Percentiles rank a stretch among this genome's conserved stretches.
Conservation (phyloP, 2,888 invertebrate genomes). For the Melinopterus prodromus region DNA sequence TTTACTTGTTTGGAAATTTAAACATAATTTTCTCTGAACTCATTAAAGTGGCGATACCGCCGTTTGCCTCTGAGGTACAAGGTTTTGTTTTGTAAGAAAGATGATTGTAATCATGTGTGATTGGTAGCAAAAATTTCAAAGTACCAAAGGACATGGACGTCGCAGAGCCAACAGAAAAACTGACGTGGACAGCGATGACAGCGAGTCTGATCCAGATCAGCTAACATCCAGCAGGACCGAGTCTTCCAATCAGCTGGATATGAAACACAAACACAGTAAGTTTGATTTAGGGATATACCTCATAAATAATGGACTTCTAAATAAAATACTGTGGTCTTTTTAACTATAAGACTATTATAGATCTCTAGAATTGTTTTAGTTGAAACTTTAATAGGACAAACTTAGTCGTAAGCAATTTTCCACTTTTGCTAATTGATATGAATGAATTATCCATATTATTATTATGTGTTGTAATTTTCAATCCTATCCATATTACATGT, state of each 20-base stretch:
- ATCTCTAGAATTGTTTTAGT: too few species aligned
- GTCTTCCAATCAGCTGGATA: slow-evolving; percentile 77
- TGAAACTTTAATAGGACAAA: too few species aligned
- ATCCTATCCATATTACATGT: neutral
- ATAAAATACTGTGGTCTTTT: neutral
- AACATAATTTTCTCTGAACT: too few species aligned
- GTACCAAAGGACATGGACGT: slow-evolving; percentile 67
- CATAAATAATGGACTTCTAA: neutral
- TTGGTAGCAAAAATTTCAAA: slow-evolving; percentile 60
- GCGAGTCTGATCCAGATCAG: slow-evolving; percentile 78
- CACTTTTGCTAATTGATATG: too few species aligned
- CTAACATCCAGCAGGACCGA: slow-evolving; percentile 77
- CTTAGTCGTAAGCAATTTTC: too few species aligned
- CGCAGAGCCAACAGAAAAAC: slow-evolving; percentile 70
- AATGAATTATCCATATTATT: neutral
- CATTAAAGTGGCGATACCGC: too few species aligned
- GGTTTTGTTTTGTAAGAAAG: neutral
- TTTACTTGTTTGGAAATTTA: too few species aligned
- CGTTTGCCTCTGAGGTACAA: neutral
- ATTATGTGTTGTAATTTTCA: neutral
- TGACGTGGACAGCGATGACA: slow-evolving; percentile 76
- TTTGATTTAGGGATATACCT: slow-evolving; percentile 39
- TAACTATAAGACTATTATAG: neutral
- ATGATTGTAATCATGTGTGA: slow-evolving; percentile 33
- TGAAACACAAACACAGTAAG: slow-evolving; percentile 76